Percentiles rank a stretch among this genome's conserved stretches.
phyloP scores from a whole-genome alignment of 2,113 vertebrate genomes.

The Caloenas nicobarica region DNA sequence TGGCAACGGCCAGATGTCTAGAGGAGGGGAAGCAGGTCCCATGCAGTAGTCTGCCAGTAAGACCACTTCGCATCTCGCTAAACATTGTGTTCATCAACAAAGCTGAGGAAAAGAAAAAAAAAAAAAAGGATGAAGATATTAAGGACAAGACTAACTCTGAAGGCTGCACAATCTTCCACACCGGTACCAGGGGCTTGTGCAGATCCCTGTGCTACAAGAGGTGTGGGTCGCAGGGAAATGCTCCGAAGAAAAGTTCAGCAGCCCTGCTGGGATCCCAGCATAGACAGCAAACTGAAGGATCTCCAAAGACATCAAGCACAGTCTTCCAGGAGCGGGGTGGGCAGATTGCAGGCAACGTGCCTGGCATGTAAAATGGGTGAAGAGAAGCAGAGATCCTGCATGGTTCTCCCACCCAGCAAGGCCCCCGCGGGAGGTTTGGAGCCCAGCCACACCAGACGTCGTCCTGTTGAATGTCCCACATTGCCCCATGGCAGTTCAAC shows the following conservation, averaged over 20 bases:
- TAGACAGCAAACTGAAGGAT: not conserved
- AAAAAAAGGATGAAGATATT: not conserved
- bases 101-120: not conserved
- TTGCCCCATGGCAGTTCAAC: not conserved
- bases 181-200: accelerated
- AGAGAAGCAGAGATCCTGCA: not conserved
- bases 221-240: not conserved
- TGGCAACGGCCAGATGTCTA: slow-evolving; percentile 46
- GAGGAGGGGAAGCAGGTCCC: slow-evolving; percentile 31
- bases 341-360: not conserved
- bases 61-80: slow-evolving; percentile 29
- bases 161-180: not conserved
- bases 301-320: not conserved
- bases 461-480: not conserved
- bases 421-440: not conserved
- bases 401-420: not conserved
- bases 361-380: not conserved
- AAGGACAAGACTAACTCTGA: not conserved
- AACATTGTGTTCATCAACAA: not conserved
- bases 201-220: not conserved
- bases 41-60: not conserved
- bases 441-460: not conserved
- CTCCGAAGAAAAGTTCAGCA: not conserved
- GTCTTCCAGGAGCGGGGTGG: not conserved
- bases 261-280: not conserved